Evolutionary conservation across 2,113 vertebrate genomes (phyloP).

Genomic region (Sinocyclocheilus anophthalmus): DNA sequence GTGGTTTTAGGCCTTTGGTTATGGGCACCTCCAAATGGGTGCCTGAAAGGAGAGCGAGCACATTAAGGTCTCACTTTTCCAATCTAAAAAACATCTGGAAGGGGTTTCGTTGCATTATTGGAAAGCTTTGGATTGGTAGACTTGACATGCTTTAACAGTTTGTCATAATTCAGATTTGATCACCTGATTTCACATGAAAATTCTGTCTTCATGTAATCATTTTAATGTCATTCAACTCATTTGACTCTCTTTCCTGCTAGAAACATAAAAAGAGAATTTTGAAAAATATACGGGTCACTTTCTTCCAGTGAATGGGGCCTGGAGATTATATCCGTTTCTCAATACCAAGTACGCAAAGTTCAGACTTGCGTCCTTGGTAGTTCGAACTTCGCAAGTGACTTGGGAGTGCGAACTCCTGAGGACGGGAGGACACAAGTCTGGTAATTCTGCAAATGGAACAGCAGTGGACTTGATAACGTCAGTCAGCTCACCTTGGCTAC

Average conservation of each 20-base stretch:
- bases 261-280: background rate
- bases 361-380: too few species aligned
- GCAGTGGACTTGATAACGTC: too few species aligned
- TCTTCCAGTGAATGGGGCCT: background rate
- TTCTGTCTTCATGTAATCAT: background rate
- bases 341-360: too few species aligned
- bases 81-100: constrained; percentile 10
- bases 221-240: background rate
- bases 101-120: background rate
- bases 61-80: constrained; percentile 36
- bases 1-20: background rate
- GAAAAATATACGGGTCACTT: background rate
- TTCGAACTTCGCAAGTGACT: too few species aligned
- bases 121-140: constrained; percentile 1
- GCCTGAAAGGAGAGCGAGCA: background rate
- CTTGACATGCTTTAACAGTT: constrained; percentile 1
- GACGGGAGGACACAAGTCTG: too few species aligned
- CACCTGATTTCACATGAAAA: constrained; percentile 4
- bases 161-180: background rate
- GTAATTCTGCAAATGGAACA: too few species aligned
- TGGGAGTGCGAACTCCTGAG: too few species aligned
- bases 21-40: background rate
- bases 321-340: too few species aligned
- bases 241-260: background rate
- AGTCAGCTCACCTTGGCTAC: too few species aligned